Evolutionary conservation across 2,113 vertebrate genomes (phyloP).

Genomic region (Phoxinus phoxinus): DNA sequence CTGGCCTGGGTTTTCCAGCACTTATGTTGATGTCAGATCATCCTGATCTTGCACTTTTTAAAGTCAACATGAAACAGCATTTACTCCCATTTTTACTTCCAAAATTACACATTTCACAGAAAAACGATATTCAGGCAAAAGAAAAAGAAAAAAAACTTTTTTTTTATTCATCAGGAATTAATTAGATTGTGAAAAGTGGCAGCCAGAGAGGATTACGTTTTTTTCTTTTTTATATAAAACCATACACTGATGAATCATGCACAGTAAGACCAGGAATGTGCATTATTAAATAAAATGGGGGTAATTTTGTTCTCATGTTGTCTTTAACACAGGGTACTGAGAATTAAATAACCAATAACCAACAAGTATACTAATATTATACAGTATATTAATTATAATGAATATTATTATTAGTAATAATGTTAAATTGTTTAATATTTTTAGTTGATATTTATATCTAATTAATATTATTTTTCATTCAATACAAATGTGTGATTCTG

Average conservation of each 20-base stretch:
- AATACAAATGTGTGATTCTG: neutral
- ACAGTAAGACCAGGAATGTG: neutral
- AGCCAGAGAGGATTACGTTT: neutral
- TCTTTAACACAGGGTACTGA: slow-evolving; percentile 12
- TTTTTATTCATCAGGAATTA: neutral
- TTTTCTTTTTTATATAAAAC: neutral
- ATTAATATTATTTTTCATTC: neutral
- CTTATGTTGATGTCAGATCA: slow-evolving; percentile 23
- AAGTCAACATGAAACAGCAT: slow-evolving; percentile 27
- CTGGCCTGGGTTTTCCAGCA: slow-evolving; percentile 28
- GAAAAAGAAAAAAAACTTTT: too few relatives aligned
- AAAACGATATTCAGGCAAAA: neutral
- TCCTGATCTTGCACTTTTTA: slow-evolving; percentile 2
- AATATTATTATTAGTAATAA: neutral
- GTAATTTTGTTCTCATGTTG: slow-evolving; percentile 34
- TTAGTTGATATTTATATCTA: neutral
- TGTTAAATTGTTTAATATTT: neutral
- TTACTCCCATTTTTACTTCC: neutral
- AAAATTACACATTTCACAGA: neutral
- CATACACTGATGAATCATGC: neutral
- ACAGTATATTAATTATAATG: too few relatives aligned
- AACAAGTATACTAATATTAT: neutral
- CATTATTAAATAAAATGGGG: neutral
- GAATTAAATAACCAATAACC: neutral
- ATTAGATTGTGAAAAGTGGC: neutral